Evolutionary conservation across 1,140 invertebrate genomes (phyloP).

Genomic region (Drosophila mayri): DNA sequence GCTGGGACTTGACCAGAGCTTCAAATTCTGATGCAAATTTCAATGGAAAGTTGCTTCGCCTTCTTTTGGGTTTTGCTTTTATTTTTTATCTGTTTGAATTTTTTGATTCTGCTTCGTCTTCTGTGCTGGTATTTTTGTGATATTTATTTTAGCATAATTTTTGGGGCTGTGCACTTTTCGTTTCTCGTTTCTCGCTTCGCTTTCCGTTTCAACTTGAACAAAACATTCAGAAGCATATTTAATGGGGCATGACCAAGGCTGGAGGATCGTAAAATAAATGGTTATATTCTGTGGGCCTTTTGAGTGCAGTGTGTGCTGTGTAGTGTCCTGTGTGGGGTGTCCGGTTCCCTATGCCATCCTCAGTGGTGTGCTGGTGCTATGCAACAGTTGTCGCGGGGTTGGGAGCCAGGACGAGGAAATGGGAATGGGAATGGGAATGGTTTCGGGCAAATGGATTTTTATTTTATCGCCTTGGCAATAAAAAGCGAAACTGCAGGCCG

Average conservation of each 20-base stretch:
- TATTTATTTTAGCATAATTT: constrained; percentile 56
- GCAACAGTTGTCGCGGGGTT: constrained; percentile 65
- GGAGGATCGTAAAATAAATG: constrained; percentile 69
- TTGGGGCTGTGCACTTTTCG: constrained; percentile 56
- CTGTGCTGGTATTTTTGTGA: constrained; percentile 14
- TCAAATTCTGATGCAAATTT: constrained; percentile 49
- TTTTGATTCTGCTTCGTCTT: constrained; percentile 21
- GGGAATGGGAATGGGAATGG: constrained; percentile 45
- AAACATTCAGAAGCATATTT: constrained; percentile 65
- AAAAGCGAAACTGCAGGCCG: constrained; percentile 63
- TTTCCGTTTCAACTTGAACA: constrained; percentile 43
- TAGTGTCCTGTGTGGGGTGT: constrained; percentile 14
- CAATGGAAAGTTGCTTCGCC: constrained; percentile 14
- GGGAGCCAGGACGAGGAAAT: neutral
- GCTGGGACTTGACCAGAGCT: constrained; percentile 22
- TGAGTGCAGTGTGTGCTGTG: constrained; percentile 36
- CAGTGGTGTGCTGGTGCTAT: constrained; percentile 18
- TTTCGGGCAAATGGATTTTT: constrained; percentile 56
- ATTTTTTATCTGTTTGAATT: constrained; percentile 7
- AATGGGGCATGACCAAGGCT: constrained; percentile 66
- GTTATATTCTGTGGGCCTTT: constrained; percentile 42
- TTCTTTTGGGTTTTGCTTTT: neutral
- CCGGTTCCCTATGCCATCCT: constrained; percentile 10
- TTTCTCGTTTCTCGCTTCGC: constrained; percentile 15
- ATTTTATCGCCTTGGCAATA: constrained; percentile 59